Evolutionary conservation across 2,888 invertebrate species (phyloP), one percentile per base, ranked within the genome.

Genomic region (Portevinia maculata): DNA sequence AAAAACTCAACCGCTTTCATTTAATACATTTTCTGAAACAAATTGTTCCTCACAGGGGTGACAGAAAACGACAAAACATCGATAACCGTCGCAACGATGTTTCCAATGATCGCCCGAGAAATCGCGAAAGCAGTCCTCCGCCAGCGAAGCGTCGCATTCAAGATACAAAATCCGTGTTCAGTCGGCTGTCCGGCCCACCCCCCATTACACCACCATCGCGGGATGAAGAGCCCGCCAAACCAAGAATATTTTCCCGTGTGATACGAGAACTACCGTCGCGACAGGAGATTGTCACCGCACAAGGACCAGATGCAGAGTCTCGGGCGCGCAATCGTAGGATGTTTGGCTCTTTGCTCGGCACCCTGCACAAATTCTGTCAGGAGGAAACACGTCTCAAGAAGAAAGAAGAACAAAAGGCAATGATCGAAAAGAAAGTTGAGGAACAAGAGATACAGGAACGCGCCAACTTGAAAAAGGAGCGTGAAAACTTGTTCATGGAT

Each of bases 261-360:
- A 95, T 96, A 84, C 93, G 95, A 85, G 97, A 98, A 89, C 91
- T 96, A 53, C 97, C 97, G n/a, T 96, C 97, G 15, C 92, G 96
- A 30, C 94, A 95, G 88, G 95, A 96, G 89, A 95, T 95, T 30
- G 92, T 94, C 85, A 95, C 95, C 79, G 97, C 95, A 52, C 97
- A 96, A 90, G 95, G 94, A 53, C 93, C 93, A 7, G 98, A 98
- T 89, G 95, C 95, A 85, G 94, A 95, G 87, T 96, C 95, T 15
- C 92, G 94, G 78, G 95, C 93, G 21, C 92, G 99, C 85, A 99
- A 99, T 91, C 93, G 96, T 84, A 93, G 99, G 71, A 99, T 99
- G 95, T 99, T 99, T 92, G 98, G 99, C 7, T 95, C 98, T 17
- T 92, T 99, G 46, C 91, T 99, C 64, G 99, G 99, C 3, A 99